Evolutionary conservation across 2,113 vertebrate species (phyloP).

Genomic region (Oreochromis niloticus): DNA sequence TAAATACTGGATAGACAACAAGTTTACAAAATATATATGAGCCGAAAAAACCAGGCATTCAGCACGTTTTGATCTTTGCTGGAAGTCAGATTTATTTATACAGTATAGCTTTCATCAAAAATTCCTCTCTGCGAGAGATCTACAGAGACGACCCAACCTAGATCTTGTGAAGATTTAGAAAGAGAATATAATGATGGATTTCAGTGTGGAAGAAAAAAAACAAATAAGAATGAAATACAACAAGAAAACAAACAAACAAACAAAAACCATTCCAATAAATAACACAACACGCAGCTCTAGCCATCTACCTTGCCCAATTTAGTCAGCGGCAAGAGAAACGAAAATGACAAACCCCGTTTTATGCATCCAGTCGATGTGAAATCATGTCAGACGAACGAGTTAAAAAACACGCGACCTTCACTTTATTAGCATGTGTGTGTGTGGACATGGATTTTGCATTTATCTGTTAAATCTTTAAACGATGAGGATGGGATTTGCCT

Average conservation of each 20-base stretch:
- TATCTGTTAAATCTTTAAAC: not conserved
- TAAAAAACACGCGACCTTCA: slow-evolving; percentile 12
- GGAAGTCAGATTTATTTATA: slow-evolving; percentile 18
- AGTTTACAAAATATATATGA: not conserved
- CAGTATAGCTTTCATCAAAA: not conserved
- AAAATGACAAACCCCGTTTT: not conserved
- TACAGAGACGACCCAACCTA: not conserved
- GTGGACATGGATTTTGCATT: not conserved
- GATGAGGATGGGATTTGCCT: not conserved
- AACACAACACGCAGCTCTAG: not conserved
- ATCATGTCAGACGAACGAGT: not conserved
- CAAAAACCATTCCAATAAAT: not conserved
- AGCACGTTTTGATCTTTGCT: not conserved
- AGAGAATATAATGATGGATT: slow-evolving; percentile 8
- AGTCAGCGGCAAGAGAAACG: not conserved
- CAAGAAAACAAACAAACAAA: not conserved
- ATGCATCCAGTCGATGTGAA: not conserved
- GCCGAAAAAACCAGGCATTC: not conserved
- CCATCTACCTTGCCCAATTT: not conserved
- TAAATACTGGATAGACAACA: not conserved
- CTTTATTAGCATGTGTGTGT: not conserved
- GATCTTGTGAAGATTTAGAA: not conserved
- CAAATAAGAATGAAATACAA: not conserved
- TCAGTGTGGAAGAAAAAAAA: not conserved
- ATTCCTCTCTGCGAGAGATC: not conserved